Evolutionary conservation across 2,888 invertebrate genomes (phyloP).

Genomic region (Torymus tubicola): DNA sequence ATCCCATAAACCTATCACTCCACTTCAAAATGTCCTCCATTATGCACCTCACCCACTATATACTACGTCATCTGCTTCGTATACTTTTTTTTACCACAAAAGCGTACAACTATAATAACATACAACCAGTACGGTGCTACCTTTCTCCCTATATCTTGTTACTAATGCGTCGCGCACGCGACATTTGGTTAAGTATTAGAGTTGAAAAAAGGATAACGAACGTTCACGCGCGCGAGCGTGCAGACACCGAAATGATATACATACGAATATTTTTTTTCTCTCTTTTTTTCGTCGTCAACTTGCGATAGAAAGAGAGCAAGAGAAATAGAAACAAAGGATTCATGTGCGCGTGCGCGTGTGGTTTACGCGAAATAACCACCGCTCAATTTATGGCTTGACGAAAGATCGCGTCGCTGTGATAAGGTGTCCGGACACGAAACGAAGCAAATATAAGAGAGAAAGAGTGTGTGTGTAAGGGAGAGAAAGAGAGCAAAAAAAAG

Average conservation of each 20-base stretch:
- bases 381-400: constrained; percentile 48
- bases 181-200: constrained; percentile 24
- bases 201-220: not conserved
- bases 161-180: constrained; percentile 7
- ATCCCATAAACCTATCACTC: too few species aligned
- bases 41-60: too few species aligned
- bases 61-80: too few species aligned
- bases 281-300: constrained; percentile 15
- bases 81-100: too few species aligned
- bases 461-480: not conserved
- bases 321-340: constrained; percentile 38
- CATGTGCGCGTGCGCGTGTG: not conserved
- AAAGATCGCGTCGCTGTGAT: constrained; percentile 32
- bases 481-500: not conserved
- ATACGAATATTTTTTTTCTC: constrained; percentile 27
- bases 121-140: too few species aligned
- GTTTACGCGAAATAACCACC: constrained; percentile 37
- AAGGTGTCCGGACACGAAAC: constrained; percentile 7
- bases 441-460: constrained; percentile 13
- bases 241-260: constrained; percentile 41
- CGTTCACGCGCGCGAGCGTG: not conserved
- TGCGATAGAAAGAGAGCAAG: not conserved
- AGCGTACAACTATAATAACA: too few species aligned
- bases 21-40: too few species aligned
- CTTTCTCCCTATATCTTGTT: too few species aligned